phyloP scores from a whole-genome alignment of 2,113 vertebrate species.

The Ophthalmolycus amberensis region DNA sequence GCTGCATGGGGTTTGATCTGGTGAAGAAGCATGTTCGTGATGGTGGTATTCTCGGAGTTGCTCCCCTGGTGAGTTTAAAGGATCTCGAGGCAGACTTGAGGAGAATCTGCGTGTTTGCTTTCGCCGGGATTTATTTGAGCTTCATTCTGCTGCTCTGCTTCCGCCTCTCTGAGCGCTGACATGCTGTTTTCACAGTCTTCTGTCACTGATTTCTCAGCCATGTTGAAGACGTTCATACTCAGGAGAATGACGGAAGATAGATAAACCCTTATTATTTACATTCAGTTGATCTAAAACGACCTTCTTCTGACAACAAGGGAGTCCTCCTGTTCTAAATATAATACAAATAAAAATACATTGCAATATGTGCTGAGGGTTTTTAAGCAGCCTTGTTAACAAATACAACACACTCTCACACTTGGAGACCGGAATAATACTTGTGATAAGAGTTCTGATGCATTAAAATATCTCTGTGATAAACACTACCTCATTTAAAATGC shows the following conservation, averaged over 20 bases:
- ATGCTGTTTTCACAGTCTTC: conserved; percentile 44
- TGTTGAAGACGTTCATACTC: background rate
- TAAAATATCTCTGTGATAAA: background rate
- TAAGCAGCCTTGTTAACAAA: conserved; percentile 3
- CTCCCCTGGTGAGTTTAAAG: conserved; percentile 40
- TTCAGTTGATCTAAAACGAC: background rate
- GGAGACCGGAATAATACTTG: background rate
- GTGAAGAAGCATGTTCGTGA: conserved; percentile 43
- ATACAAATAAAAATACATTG: background rate
- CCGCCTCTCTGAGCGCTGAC: conserved; percentile 15
- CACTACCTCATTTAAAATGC: background rate
- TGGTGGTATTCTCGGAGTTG: conserved; percentile 51
- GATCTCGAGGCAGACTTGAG: conserved; percentile 27
- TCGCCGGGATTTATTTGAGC: background rate
- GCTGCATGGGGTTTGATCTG: conserved; percentile 28
- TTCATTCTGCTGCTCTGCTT: conserved; percentile 1
- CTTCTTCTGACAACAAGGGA: background rate
- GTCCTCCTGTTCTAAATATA: background rate
- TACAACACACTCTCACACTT: background rate
- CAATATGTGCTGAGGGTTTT: background rate
- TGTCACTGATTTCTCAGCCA: conserved; percentile 22
- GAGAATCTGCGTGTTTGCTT: conserved; percentile 15
- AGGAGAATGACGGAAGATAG: background rate
- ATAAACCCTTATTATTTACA: background rate
- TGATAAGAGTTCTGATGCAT: conserved; percentile 3